These are phyloP conservation scores for Tetramorium parvispinum DNA, from an alignment of 1,140 invertebrate genomes.

Conservation along the genomic window DNA sequence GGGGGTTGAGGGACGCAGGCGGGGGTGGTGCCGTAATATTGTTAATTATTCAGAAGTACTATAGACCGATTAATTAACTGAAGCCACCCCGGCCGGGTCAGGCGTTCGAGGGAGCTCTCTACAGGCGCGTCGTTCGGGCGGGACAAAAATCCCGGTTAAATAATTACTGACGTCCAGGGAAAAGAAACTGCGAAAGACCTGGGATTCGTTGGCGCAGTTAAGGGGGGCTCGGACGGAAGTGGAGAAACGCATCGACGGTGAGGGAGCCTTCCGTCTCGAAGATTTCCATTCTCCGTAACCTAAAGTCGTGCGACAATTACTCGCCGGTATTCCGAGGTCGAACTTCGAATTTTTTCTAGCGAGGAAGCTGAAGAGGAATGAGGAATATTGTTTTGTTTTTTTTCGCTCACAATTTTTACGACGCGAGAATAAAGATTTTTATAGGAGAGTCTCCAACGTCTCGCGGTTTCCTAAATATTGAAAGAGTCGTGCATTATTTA, in stretches of 20 bases:
- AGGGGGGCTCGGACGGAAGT: not conserved
- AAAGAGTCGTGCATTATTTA: not conserved
- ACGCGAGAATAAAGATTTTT: not conserved
- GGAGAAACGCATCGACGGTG: not conserved
- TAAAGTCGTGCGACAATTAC: constrained; percentile 69
- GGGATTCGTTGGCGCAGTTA: constrained; percentile 15
- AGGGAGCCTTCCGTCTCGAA: not conserved
- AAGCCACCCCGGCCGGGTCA: constrained; percentile 63
- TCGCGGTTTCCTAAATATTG: not conserved
- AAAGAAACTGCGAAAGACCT: constrained; percentile 47
- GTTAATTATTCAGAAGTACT: constrained; percentile 78
- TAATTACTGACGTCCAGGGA: constrained; percentile 70
- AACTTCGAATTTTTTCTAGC: constrained; percentile 28
- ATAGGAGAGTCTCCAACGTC: not conserved
- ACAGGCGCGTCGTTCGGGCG: constrained; percentile 37
- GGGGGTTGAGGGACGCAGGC: not conserved
- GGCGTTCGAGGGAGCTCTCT: constrained; percentile 44
- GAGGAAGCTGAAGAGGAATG: not conserved
- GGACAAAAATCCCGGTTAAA: constrained; percentile 76
- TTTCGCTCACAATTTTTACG: not conserved
- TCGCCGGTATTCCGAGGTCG: constrained; percentile 7
- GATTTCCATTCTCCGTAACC: constrained; percentile 31
- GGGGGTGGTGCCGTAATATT: constrained; percentile 75
- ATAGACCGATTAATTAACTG: constrained; percentile 79
- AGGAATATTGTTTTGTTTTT: not conserved